Evolutionary conservation across 2,113 vertebrate species (phyloP), one percentile per base, ranked within the genome.

Genomic region (Pterocles orientalis): DNA sequence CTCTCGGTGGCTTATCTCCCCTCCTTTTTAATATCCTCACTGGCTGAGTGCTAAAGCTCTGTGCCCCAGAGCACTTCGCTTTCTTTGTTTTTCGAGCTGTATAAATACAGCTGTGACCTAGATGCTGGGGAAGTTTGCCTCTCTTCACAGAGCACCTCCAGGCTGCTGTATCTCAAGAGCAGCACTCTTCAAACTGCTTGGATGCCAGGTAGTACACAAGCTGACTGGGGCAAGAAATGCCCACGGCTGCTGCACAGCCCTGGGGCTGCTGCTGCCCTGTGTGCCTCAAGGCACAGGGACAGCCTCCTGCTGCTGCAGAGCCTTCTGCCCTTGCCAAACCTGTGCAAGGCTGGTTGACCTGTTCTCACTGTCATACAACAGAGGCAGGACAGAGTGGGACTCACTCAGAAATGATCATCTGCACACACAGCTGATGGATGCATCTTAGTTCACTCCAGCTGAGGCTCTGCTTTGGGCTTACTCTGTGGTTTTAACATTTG

Each of bases 11-110:
- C 86, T 97, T 95, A 94, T 92, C 83, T 96, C 70, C 34, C 31
- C 87, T 96, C 48, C 77, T 93, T 96, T 96, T 96, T 96, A 96
- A 95, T 97, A 97, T 97, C 95, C 95, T 95, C 57, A 71, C 88
- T 57, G 82, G 65, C 95, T 86, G 77, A 96, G 80, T 76, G 77
- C 82, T 97, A 84, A 94, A 93, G 80, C 83, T 88, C 61, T 75
- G 61, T 92, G 90, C 90, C 95, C 69, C 45, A 53, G 80, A 94
- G 94, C 90, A 61, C 57, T 94, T 82, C 60, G 41, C 86, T 93
- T 45, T 91, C 80, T 96, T 94, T 96, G 81, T 71, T 94, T 95
- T 97, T 66, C 0, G 33, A 95, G 82, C 82, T 89, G 50, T 90
- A 62, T 83, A 90, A 96, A 96, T 93, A 96, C 96, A 97, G 96